Evolutionary conservation across 2,888 invertebrate genomes (phyloP).

Genomic region (Drosophila mimetica): DNA sequence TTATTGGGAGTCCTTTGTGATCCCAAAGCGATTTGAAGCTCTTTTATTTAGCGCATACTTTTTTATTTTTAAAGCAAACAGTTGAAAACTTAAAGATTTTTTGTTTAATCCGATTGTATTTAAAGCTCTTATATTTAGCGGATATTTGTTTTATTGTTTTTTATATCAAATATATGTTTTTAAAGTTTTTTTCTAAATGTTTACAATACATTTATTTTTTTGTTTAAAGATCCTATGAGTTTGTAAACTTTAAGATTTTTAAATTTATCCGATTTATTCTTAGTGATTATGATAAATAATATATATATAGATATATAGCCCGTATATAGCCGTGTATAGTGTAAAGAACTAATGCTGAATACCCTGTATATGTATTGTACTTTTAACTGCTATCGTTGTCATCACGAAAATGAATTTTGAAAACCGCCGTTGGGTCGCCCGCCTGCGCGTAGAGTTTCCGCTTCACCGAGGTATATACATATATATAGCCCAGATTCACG

Average conservation of each 20-base stretch:
- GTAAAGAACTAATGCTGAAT: conserved; percentile 64
- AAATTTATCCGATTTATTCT: neutral
- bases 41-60: neutral
- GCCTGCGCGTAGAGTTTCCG: conserved; percentile 83
- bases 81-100: too few species aligned
- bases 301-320: neutral
- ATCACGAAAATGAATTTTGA: conserved; percentile 53
- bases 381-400: conserved; percentile 72
- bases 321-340: conserved; percentile 24
- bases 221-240: too few species aligned
- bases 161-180: too few species aligned
- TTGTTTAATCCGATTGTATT: too few species aligned
- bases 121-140: too few species aligned
- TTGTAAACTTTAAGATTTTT: neutral
- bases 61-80: neutral
- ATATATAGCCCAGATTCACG: conserved; percentile 17
- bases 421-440: conserved; percentile 64
- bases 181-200: too few species aligned
- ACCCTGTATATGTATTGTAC: conserved; percentile 66
- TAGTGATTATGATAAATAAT: neutral
- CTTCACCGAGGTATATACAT: conserved; percentile 83
- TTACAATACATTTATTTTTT: too few species aligned
- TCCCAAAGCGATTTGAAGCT: neutral
- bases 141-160: too few species aligned
- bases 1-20: neutral